Conservation (phyloP, 2,113 vertebrate genomes). For the Bufo gargarizans region DNA sequence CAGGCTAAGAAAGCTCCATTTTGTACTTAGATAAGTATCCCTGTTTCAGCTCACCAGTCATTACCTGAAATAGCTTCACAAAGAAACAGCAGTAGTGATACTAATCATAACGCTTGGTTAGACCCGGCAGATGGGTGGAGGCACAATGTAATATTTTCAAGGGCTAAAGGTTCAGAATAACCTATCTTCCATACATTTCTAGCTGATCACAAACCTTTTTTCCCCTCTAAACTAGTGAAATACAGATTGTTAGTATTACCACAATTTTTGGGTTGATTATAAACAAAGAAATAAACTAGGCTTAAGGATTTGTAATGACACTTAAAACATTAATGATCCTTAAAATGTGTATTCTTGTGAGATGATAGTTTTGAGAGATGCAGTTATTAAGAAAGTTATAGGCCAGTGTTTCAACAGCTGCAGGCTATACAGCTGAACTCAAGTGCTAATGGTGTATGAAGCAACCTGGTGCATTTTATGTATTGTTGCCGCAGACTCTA, state of each 20-base stretch:
- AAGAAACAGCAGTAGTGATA: not conserved
- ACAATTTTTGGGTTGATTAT: not conserved
- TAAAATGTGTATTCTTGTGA: not conserved
- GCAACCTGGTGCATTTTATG: slow-evolving; percentile 29
- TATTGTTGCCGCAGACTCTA: not conserved
- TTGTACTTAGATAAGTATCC: not conserved
- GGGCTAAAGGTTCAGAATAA: not conserved
- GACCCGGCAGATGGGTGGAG: not conserved
- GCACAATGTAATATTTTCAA: not conserved
- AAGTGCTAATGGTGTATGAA: slow-evolving; percentile 35
- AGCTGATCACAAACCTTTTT: not conserved
- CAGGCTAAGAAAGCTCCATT: not conserved
- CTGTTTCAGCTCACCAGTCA: not conserved
- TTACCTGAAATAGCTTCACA: not conserved
- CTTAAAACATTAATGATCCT: not conserved
- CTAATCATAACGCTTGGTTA: not conserved
- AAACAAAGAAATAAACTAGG: not conserved
- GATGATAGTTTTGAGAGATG: not conserved
- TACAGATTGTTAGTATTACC: not conserved
- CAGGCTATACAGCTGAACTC: slow-evolving; percentile 25
- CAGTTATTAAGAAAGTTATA: not conserved
- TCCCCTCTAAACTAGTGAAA: not conserved
- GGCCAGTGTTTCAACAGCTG: slow-evolving; percentile 29
- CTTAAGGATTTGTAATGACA: not conserved
- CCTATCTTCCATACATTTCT: not conserved